These are phyloP conservation scores for Phocides pigmalion DNA, from an alignment of 1,140 invertebrate species.

Conservation along the genomic window DNA sequence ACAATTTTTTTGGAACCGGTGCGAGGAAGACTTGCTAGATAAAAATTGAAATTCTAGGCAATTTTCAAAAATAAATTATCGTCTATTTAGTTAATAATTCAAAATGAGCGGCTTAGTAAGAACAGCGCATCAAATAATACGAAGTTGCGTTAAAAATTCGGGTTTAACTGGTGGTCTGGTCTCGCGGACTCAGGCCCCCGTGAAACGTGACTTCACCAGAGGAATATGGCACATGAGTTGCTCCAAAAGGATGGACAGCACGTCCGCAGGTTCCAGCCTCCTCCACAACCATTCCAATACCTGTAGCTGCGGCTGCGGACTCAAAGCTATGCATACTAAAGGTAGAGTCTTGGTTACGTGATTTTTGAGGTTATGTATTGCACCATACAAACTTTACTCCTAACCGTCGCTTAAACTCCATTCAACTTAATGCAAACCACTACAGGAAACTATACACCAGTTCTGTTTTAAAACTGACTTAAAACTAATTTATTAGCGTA, in stretches of 20 bases:
- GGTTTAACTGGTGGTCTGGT: conserved; percentile 77
- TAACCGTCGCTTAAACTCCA: neutral
- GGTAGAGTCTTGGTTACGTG: conserved; percentile 75
- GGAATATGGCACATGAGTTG: conserved; percentile 88
- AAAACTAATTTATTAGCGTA: too few relatives aligned
- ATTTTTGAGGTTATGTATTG: conserved; percentile 76
- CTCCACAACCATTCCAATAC: conserved; percentile 77
- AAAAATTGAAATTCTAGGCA: conserved; percentile 23
- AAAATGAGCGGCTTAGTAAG: conserved; percentile 89
- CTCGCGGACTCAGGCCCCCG: conserved; percentile 70
- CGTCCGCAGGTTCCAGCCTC: conserved; percentile 52
- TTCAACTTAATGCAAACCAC: too few relatives aligned
- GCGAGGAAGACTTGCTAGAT: neutral
- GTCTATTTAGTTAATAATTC: conserved; percentile 30
- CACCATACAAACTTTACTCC: conserved; percentile 47
- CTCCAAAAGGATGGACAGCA: conserved; percentile 63
- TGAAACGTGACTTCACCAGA: conserved; percentile 86
- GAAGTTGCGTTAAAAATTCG: conserved; percentile 80
- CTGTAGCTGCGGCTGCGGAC: conserved; percentile 86
- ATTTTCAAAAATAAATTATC: conserved; percentile 25
- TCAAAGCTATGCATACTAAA: conserved; percentile 87
- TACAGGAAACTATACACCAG: too few relatives aligned
- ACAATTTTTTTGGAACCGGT: conserved; percentile 1
- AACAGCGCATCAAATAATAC: conserved; percentile 81
- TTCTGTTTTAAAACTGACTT: too few relatives aligned